A percentile compares a stretch with the other conserved stretches of the same genome.
Evolutionary conservation across 2,888 invertebrate species (phyloP).

Genomic region (Deroplatys truncata): DNA sequence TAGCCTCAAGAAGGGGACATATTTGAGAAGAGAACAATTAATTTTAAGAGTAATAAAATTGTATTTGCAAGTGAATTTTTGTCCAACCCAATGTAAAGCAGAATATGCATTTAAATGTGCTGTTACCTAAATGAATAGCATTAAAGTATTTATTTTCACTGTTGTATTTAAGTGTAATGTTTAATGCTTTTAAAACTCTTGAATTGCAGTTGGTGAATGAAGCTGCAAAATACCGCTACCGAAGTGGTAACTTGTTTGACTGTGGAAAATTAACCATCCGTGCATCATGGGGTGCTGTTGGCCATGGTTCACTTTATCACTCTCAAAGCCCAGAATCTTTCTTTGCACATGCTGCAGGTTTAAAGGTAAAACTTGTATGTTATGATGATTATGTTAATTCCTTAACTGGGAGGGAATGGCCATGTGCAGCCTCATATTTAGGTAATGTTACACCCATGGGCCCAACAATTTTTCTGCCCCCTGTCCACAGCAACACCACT

Average conservation of each 20-base stretch:
- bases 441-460: no score
- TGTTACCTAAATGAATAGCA: no score
- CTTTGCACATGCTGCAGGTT: slow-evolving; percentile 92
- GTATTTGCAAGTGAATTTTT: no score
- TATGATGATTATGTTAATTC: neutral
- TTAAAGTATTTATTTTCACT: neutral
- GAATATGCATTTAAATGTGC: no score
- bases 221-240: slow-evolving; percentile 91
- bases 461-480: no score
- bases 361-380: slow-evolving; percentile 59
- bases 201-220: slow-evolving; percentile 69
- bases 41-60: no score
- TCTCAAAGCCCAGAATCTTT: slow-evolving; percentile 97
- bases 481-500: no score
- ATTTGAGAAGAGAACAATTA: no score
- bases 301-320: slow-evolving; percentile 96
- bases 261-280: slow-evolving; percentile 90
- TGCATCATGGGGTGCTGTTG: slow-evolving; percentile 94
- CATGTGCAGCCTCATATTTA: no score
- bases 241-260: slow-evolving; percentile 84
- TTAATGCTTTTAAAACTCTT: neutral
- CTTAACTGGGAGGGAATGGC: neutral
- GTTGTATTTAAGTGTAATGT: neutral
- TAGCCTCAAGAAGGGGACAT: no score
- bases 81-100: no score